Evolutionary conservation across 2,797 vertebrate genomes (phyloP).

Genomic region (Periparus ater): DNA sequence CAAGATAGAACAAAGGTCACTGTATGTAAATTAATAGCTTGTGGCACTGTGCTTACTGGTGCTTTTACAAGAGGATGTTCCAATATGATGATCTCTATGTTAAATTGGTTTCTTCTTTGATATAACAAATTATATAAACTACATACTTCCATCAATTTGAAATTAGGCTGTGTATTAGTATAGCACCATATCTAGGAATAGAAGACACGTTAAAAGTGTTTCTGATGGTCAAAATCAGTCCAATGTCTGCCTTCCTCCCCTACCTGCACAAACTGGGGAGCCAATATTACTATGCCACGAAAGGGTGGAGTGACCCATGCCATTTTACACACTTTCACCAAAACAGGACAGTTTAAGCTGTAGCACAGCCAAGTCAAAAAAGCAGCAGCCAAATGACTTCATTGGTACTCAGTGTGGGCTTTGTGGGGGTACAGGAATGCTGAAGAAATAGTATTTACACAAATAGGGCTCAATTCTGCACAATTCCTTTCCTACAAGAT

Average conservation of each 20-base stretch:
- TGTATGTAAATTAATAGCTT: neutral
- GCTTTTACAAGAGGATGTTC: neutral
- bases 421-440: neutral
- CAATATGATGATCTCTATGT: neutral
- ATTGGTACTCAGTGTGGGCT: neutral
- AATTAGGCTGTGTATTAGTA: neutral
- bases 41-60: neutral
- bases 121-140: neutral
- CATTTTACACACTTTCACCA: neutral
- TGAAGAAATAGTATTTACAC: neutral
- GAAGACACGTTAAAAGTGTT: neutral
- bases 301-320: neutral
- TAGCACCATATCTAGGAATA: neutral
- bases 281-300: neutral
- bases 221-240: neutral
- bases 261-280: neutral
- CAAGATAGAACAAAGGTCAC: constrained; percentile 22
- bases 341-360: neutral
- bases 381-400: neutral
- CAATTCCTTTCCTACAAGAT: neutral
- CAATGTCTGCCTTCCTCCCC: neutral
- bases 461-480: neutral
- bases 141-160: neutral
- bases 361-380: neutral
- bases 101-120: neutral